Base-by-base conservation (phyloP, 35 echinoderm and acorn worm genomes). In the Ptychodera flava region DNA sequence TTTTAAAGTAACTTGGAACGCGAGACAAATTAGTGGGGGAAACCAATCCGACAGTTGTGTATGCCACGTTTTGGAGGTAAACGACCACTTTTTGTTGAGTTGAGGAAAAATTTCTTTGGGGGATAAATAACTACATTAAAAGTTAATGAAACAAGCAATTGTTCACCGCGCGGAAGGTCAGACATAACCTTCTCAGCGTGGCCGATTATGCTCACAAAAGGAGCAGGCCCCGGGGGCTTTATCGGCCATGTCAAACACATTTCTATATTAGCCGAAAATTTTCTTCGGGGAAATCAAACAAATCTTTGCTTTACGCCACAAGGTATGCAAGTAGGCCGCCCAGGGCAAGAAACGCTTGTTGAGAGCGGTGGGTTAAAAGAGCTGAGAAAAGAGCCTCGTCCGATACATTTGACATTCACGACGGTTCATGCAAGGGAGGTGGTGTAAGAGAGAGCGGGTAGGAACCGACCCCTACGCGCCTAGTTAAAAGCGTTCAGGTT, bases 181-280 rank as follows among this genome's bases (percentile, higher is more conserved):
- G 45, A 6, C 45, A 64, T 64, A 64, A 64, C 6, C 45, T 64
- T 64, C 45, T 64, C 45, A 64, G 22, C 45, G 22, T 64, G 22
- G 6, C 45, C 45, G 45, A 64, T 64, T 64, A 64, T 22, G 45
- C 45, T 6, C 6, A 6, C 6, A 64, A 64, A 22, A 22, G 6
- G 22, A 22, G 22, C 45, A 12, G 45, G 6, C 45, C 45, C 45
- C 22, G 45, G 45, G 45, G 45, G n/a, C n/a, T 64, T 6, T 64
- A 64, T 64, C 45, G 45, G 45, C 45, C 45, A 64, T 64, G 45
- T 64, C 45, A 64, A 64, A 22, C 45, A 64, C 6, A 64, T 64
- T 64, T 64, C 45, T 64, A 64, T 64, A 64, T 64, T 64, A 64
- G 45, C 45, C 45, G 45, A 64, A 64, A n/a, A 64, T 64, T 64